Conservation (phyloP, 2,888 invertebrate genomes). For the Hesperia comma region DNA sequence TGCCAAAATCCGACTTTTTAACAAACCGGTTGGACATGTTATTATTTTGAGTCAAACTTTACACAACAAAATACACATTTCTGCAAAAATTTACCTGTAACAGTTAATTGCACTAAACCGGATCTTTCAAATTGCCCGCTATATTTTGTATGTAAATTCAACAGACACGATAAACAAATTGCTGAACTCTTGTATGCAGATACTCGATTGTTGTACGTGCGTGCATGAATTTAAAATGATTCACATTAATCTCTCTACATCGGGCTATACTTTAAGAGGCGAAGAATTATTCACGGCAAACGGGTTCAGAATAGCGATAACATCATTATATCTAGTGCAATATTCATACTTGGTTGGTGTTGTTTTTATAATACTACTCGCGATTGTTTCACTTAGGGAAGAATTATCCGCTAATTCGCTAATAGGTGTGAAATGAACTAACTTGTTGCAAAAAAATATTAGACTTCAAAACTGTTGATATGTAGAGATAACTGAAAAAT, state of each 20-base stretch:
- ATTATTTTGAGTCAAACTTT: constrained; percentile 1
- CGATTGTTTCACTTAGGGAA: too few species aligned
- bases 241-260: constrained; percentile 36
- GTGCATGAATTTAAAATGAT: constrained; percentile 38
- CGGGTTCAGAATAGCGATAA: constrained; percentile 33
- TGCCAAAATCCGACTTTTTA: too few species aligned
- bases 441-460: too few species aligned
- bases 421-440: too few species aligned
- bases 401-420: too few species aligned
- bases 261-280: constrained; percentile 36
- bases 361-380: neutral
- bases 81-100: constrained; percentile 9
- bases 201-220: constrained; percentile 37
- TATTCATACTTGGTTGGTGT: neutral
- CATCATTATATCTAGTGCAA: constrained; percentile 34
- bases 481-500: too few species aligned
- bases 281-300: constrained; percentile 38
- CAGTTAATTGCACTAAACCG: constrained; percentile 27
- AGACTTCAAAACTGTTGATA: too few species aligned
- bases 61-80: too few species aligned
- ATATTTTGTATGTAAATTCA: constrained; percentile 38
- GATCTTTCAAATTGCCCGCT: constrained; percentile 34
- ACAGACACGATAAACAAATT: constrained; percentile 38
- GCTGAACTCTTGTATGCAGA: constrained; percentile 38
- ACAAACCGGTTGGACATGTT: too few species aligned